phyloP scores from a whole-genome alignment of 1,140 invertebrate species.

The Drosophila obscura region DNA sequence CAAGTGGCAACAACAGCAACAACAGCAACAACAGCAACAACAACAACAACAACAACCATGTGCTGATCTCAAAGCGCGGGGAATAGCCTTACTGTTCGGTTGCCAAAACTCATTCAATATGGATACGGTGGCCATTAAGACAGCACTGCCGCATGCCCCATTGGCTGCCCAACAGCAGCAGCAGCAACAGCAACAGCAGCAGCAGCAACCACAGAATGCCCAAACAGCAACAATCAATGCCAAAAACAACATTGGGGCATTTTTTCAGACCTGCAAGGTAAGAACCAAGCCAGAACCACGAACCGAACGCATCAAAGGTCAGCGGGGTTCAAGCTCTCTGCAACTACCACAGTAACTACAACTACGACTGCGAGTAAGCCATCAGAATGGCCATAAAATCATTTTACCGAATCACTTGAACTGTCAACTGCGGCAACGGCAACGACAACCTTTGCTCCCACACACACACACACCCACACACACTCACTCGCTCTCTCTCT shows the following conservation, averaged over 20 bases:
- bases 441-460: not conserved
- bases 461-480: not conserved
- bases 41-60: slow-evolving; percentile 20
- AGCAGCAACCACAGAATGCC: slow-evolving; percentile 21
- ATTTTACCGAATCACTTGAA: slow-evolving; percentile 18
- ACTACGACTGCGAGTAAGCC: too few relatives aligned
- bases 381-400: slow-evolving; percentile 2
- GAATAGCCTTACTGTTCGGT: slow-evolving; percentile 6
- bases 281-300: slow-evolving; percentile 25
- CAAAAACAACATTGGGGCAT: slow-evolving; percentile 79
- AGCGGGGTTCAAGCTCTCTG: too few relatives aligned
- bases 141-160: slow-evolving; percentile 77
- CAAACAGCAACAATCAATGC: slow-evolving; percentile 48
- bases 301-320: too few relatives aligned
- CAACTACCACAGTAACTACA: too few relatives aligned
- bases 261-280: slow-evolving; percentile 84
- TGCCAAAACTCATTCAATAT: slow-evolving; percentile 28
- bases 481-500: not conserved
- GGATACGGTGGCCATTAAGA: slow-evolving; percentile 82
- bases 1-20: slow-evolving; percentile 12
- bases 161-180: slow-evolving; percentile 58
- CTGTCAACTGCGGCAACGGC: slow-evolving; percentile 11
- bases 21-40: slow-evolving; percentile 12
- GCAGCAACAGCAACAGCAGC: slow-evolving; percentile 40
- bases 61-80: slow-evolving; percentile 10